Base-by-base conservation (phyloP, 1,140 invertebrate species). In the Heliothis subflexa region DNA sequence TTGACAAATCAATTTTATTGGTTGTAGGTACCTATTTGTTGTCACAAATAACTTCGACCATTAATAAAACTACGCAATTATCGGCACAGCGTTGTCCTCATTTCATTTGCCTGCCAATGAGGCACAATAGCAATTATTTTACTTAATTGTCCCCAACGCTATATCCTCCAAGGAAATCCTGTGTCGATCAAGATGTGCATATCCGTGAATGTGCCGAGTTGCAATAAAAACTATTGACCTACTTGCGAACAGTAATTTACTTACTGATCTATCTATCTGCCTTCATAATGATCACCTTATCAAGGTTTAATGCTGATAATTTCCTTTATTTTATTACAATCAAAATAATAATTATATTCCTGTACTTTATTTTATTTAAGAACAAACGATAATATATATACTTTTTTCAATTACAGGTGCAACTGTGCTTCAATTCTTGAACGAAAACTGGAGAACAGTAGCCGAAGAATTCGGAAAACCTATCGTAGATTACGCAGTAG, bases 381-480 rank as follows among this genome's bases (percentile, higher is more conserved):
- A 9, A 59, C 7, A 59, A 10, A 12, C 1, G n/a, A n/a, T n/a
- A n/a, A 18, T 49, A 66, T 49, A 21, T 0, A 5, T 25, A 7
- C 11, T 16, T 71, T 73, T 64, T 49, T 49, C 45, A 33, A 33
- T 90, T 86, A 16, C 88, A 93, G 93, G 91, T 88, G 74, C 82
- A 33, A 89, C 91, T 59, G 91, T 94, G 3, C 80, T 93, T 33
- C 75, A 66, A 21, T 94, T 94, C 80, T 73, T 94, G 0, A 94
- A 94, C 75, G 91, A 93, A 64, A 94, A 94, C 68, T 93, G 93
- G 93, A 88, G 84, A 45, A 85, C 83, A 7, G 91, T 94, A 0
- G 88, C 91, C 1, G 90, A 92, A 79, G 91, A 93, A 76, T 94
- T 94, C 45, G 93, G 93, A 4, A 93, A 92, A 72, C 93, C 92